Base-by-base conservation (phyloP, 2,797 vertebrate species). In the Crocidura indochinensis region DNA sequence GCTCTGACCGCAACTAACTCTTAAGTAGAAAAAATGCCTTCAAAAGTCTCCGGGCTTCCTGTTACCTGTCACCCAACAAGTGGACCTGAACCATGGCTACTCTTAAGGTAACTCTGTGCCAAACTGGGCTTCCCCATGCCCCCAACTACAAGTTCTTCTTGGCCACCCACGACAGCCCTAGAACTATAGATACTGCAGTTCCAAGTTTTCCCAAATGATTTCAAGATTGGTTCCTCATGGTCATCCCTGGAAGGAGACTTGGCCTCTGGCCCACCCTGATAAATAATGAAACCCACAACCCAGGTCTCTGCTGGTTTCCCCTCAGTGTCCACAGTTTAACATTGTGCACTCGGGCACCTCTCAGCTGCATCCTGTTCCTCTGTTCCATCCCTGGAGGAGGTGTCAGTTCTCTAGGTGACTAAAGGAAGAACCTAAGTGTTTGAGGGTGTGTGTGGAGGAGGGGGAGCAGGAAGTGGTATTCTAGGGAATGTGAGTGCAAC, bases 21-120 rank as follows among this genome's bases (percentile, higher is more conserved):
- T 65, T 53, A 80, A 77, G 56, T 38, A 75, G 74, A 67, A 73
- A 78, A 49, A 83, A 84, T 56, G 12, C 74, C 17, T 10, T 69
- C 64, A 26, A 6, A 31, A 79, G 75, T 69, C 31, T n/a, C 62
- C 3, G 10, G 79, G 29, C 22, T 64, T 67, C 51, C 60, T n/a
- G 74, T 7, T 71, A 62, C 64, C 73, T 51, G 44, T 17, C 69
- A 2, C 69, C 53, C 24, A 31, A 68, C 8, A 67, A 62, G 79
- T 72, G 47, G 56, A 87, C 65, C 31, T 4, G 62, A 14, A 38
- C 4, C 20, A 14, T 6, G 78, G 65, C 29, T 15, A 76, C 15
- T 72, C 79, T 29, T 10, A 5, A 53, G 29, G 19, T 38, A 76
- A 15, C 49, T n/a, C 11, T 7, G 0, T 0, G n/a, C 53, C 47